Conservation (phyloP, 1,140 invertebrate species). For the Dryas iulia region DNA sequence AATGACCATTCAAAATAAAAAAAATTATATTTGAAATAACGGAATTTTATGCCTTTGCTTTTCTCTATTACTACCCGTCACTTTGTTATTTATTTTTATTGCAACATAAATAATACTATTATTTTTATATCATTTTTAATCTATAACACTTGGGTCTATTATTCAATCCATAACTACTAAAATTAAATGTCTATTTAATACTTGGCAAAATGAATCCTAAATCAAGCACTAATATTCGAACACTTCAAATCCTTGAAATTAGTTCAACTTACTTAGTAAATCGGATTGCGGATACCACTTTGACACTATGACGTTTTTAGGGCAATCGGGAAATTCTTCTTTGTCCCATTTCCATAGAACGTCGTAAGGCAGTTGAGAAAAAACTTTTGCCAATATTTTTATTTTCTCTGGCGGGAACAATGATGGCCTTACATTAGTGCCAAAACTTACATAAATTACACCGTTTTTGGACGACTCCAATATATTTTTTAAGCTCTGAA, state of each 20-base stretch:
- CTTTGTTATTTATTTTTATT: too few species aligned
- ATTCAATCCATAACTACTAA: too few species aligned
- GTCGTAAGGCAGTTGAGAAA: slow-evolving; percentile 48
- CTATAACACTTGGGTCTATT: too few species aligned
- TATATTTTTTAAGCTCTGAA: slow-evolving; percentile 75
- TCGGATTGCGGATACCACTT: slow-evolving; percentile 19
- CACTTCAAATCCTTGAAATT: not conserved
- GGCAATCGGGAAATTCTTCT: slow-evolving; percentile 44
- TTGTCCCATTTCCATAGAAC: slow-evolving; percentile 68
- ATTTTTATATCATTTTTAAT: too few species aligned
- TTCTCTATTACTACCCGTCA: too few species aligned
- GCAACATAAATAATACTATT: too few species aligned
- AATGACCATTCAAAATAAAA: too few species aligned
- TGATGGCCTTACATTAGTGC: slow-evolving; percentile 62
- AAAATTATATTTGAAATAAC: too few species aligned
- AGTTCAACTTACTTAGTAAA: slow-evolving; percentile 27
- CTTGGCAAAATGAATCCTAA: slow-evolving; percentile 2
- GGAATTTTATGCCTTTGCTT: too few species aligned
- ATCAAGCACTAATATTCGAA: not conserved
- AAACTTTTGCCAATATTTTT: slow-evolving; percentile 64
- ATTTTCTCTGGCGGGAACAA: slow-evolving; percentile 59
- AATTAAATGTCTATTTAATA: too few species aligned
- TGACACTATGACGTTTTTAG: not conserved
- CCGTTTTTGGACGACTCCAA: slow-evolving; percentile 79
- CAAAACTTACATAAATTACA: slow-evolving; percentile 74